Percentiles rank a stretch among this genome's conserved stretches.
Evolutionary conservation across 1,140 invertebrate species (phyloP).

Genomic region (Caenorhabditis elegans): WBcel235 BX284602.5:3583001-3583500

Average conservation of each 20-base stretch:
- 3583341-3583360: neutral
- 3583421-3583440: neutral
- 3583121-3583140: neutral
- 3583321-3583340: neutral
- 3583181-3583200: no score
- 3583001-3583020: no score
- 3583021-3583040: no score
- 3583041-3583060: no score
- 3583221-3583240: no score
- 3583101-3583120: neutral
- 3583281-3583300: neutral
- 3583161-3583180: no score
- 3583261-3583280: neutral
- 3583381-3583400: neutral
- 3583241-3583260: neutral
- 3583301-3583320: neutral
- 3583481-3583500: no score
- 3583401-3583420: neutral
- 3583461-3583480: neutral
- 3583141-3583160: neutral
- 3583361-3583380: neutral
- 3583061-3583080: no score
- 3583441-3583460: neutral
- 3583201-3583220: no score
- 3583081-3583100: neutral